Percentiles rank a stretch among this genome's conserved stretches.
Conservation (phyloP, 1,140 invertebrate species). For the Drosophila punjabiensis region DNA sequence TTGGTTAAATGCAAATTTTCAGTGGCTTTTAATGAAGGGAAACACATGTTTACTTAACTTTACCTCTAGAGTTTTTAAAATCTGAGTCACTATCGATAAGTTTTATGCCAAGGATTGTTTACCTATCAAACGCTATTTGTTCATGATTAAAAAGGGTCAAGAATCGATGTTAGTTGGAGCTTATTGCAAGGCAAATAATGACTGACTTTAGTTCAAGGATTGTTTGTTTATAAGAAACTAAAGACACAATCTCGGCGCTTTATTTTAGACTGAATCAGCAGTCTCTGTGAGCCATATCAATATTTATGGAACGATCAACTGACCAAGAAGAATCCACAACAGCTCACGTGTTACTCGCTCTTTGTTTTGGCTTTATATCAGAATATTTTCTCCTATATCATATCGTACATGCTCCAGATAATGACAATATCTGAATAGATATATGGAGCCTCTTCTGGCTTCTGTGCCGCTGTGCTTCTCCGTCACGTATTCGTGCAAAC, state of each 20-base stretch:
- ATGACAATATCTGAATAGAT: slow-evolving; percentile 48
- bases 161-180: slow-evolving; percentile 1
- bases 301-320: slow-evolving; percentile 16
- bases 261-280: slow-evolving; percentile 13
- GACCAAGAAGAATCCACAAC: slow-evolving; percentile 11
- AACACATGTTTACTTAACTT: slow-evolving; percentile 7
- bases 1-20: slow-evolving; percentile 29
- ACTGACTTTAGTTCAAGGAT: not conserved
- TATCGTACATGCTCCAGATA: slow-evolving; percentile 29
- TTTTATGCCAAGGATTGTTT: slow-evolving; percentile 26
- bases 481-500: slow-evolving; percentile 48
- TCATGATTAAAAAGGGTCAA: not conserved
- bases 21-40: not conserved
- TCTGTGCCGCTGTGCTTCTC: slow-evolving; percentile 15
- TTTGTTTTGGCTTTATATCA: slow-evolving; percentile 30
- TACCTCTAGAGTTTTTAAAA: not conserved
- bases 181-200: not conserved
- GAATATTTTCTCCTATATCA: slow-evolving; percentile 12
- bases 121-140: not conserved
- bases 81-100: not conserved
- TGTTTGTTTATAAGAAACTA: not conserved
- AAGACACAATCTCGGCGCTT: not conserved
- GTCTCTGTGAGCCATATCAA: slow-evolving; percentile 5
- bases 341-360: slow-evolving; percentile 34
- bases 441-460: slow-evolving; percentile 44